Percentiles rank a stretch among this genome's conserved stretches.
Conservation (phyloP, 1,140 invertebrate genomes). For the Zaprionus taronus region DNA sequence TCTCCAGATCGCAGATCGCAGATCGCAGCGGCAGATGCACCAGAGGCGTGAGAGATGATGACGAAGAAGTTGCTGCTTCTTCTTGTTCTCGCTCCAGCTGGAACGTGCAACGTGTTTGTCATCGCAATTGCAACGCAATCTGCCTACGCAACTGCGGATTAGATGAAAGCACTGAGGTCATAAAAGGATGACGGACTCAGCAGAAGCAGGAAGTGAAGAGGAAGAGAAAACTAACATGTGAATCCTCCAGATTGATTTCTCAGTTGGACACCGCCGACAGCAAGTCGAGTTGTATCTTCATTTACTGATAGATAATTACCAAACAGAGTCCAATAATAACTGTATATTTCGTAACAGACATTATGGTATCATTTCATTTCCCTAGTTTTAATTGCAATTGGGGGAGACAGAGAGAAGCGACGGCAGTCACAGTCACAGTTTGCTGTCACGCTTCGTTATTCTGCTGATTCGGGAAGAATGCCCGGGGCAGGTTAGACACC, state of each 20-base stretch:
- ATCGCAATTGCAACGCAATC: conserved; percentile 45
- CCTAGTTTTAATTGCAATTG: conserved; percentile 22
- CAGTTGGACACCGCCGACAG: not conserved
- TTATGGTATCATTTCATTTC: conserved; percentile 7
- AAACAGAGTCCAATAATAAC: conserved; percentile 3
- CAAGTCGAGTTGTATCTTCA: not conserved
- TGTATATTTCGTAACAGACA: conserved; percentile 13
- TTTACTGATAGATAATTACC: conserved; percentile 5
- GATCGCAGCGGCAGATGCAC: conserved; percentile 64
- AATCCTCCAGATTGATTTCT: conserved; percentile 25
- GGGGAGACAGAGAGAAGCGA: not conserved
- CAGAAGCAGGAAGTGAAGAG: conserved; percentile 14
- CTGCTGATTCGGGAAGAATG: conserved; percentile 31
- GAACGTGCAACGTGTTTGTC: conserved; percentile 65
- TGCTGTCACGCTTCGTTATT: conserved; percentile 39
- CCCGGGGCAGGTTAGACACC: conserved; percentile 33
- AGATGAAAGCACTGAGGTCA: conserved; percentile 47
- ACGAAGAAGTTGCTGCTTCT: conserved; percentile 4
- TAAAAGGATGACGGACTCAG: conserved; percentile 42
- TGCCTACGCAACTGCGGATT: conserved; percentile 49
- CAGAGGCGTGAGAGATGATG: conserved; percentile 55
- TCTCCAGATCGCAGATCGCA: conserved; percentile 29
- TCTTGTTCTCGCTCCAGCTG: conserved; percentile 12
- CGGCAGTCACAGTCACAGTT: conserved; percentile 8
- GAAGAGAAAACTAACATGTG: not conserved